Percentiles rank a stretch among this genome's conserved stretches.
phyloP scores from a whole-genome alignment of 2,113 vertebrate species.

The Clarias batrachus region DNA sequence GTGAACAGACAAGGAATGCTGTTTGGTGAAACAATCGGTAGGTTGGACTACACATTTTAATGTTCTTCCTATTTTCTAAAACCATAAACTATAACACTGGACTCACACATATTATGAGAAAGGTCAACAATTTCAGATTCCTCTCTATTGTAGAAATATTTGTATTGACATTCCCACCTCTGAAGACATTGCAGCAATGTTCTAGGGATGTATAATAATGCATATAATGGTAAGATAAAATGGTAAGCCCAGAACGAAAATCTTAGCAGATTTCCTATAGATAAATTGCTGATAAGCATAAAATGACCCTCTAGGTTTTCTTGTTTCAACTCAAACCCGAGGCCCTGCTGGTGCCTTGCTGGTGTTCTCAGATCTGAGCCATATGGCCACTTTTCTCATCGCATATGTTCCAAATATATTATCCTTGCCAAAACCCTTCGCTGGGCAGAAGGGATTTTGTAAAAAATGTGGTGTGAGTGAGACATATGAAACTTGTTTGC shows the following conservation, averaged over 20 bases:
- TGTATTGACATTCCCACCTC: neutral
- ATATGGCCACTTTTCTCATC: constrained; percentile 40
- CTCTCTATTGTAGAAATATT: neutral
- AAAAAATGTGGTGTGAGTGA: constrained; percentile 26
- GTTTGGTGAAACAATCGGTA: neutral
- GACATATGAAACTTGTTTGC: constrained; percentile 33
- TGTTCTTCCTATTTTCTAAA: neutral
- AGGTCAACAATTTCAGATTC: neutral
- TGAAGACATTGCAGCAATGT: neutral
- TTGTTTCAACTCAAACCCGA: neutral
- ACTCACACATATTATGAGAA: neutral
- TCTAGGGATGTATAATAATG: neutral
- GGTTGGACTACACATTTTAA: neutral
- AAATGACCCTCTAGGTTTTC: neutral
- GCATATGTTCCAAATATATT: constrained; percentile 36
- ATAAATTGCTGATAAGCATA: neutral
- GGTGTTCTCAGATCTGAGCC: constrained; percentile 25
- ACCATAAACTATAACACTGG: neutral
- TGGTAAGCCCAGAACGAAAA: neutral
- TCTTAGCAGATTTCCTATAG: neutral
- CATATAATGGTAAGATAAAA: neutral
- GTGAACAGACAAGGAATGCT: neutral
- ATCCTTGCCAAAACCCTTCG: constrained; percentile 16
- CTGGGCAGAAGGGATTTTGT: constrained; percentile 35
- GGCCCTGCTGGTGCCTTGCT: neutral